phyloP scores from a whole-genome alignment of 2,113 vertebrate species.

The Hemibagrus wyckioides region DNA sequence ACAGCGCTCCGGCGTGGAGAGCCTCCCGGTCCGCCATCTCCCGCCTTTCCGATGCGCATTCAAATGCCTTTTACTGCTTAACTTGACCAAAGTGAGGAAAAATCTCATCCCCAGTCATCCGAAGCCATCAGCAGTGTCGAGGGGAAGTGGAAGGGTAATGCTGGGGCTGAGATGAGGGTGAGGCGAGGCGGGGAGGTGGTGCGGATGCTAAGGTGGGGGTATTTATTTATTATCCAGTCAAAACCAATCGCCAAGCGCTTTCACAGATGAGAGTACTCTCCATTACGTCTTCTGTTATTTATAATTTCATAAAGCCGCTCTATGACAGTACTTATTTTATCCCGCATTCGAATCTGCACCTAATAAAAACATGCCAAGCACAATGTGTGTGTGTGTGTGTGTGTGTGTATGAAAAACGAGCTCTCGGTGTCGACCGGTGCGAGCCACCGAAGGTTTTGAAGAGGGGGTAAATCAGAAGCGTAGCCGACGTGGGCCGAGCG shows the following conservation, averaged over 20 bases:
- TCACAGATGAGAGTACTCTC: conserved; percentile 65
- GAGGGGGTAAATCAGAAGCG: conserved; percentile 61
- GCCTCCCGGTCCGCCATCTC: conserved; percentile 21
- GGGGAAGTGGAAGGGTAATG: background rate
- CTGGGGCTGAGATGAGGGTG: background rate
- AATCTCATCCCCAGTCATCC: conserved; percentile 11
- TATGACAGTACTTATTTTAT: conserved; percentile 79
- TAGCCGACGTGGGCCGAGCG: conserved; percentile 41
- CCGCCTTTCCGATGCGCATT: conserved; percentile 35
- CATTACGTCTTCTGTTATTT: conserved; percentile 77
- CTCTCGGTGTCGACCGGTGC: conserved; percentile 49
- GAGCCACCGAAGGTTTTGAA: conserved; percentile 55
- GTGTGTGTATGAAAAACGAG: conserved; percentile 54
- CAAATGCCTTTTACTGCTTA: conserved; percentile 40
- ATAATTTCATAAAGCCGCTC: conserved; percentile 82
- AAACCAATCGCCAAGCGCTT: conserved; percentile 46
- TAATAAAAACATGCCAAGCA: conserved; percentile 66
- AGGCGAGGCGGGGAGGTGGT: background rate
- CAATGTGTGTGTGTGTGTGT: conserved; percentile 42
- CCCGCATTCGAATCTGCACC: conserved; percentile 69
- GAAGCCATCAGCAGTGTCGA: conserved; percentile 22
- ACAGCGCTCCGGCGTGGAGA: conserved; percentile 39
- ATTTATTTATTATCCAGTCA: conserved; percentile 53
- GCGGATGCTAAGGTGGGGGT: background rate
- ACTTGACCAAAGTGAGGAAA: conserved; percentile 20